phyloP scores from a whole-genome alignment of 2,113 vertebrate species.

The Cygnus atratus region DNA sequence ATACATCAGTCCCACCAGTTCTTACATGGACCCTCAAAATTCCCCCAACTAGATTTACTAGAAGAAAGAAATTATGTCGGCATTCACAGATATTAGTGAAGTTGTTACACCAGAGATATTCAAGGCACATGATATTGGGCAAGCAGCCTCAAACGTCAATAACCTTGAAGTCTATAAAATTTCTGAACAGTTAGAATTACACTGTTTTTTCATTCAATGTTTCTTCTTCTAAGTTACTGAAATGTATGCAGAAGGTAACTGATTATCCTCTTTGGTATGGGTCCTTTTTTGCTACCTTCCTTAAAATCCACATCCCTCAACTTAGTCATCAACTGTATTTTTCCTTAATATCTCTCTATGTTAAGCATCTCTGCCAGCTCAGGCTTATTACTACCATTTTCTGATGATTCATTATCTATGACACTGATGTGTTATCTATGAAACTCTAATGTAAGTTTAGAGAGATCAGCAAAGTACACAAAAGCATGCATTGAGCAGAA shows the following conservation, averaged over 20 bases:
- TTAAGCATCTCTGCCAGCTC: not conserved
- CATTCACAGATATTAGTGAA: not conserved
- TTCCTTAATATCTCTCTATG: not conserved
- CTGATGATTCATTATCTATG: not conserved
- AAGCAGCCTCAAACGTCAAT: not conserved
- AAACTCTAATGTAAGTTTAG: not conserved
- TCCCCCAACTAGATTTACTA: not conserved
- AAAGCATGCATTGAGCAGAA: not conserved
- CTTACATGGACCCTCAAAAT: not conserved
- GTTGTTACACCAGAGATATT: not conserved
- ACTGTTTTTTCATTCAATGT: not conserved
- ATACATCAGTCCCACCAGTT: accelerated
- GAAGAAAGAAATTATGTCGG: not conserved
- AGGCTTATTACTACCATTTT: not conserved
- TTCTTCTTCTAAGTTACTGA: not conserved
- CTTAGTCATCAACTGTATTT: not conserved
- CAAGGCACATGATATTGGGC: not conserved
- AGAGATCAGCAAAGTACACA: not conserved
- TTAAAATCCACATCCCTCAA: not conserved
- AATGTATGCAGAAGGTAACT: not conserved
- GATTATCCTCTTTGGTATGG: not conserved
- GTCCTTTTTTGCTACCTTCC: not conserved
- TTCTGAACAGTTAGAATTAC: not conserved
- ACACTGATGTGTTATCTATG: not conserved
- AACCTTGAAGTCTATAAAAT: not conserved